A percentile compares a stretch with the other conserved stretches of the same genome.
Evolutionary conservation across 2,113 vertebrate species (phyloP).

Genomic region (Pica pica): DNA sequence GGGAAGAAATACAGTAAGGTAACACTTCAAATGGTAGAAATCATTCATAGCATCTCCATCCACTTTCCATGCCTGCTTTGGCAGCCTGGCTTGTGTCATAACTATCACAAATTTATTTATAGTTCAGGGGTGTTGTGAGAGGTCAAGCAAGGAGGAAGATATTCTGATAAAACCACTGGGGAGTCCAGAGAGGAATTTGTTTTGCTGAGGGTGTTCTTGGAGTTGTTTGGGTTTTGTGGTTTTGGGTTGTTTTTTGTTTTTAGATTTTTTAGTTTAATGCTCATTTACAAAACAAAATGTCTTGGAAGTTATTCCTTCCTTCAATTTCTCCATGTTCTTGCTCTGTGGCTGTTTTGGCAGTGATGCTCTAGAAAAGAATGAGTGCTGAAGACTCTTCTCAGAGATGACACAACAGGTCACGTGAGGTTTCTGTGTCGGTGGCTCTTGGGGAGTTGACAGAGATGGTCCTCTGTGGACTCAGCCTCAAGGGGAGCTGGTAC

Average conservation of each 20-base stretch:
- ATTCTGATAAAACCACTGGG: not conserved
- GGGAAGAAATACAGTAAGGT: not conserved
- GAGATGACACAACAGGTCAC: fast-evolving
- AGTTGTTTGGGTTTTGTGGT: not conserved
- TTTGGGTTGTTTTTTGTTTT: not conserved
- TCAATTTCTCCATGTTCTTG: not conserved
- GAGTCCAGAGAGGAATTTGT: not conserved
- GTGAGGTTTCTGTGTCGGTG: not conserved
- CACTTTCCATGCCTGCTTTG: not conserved
- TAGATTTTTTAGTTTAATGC: not conserved
- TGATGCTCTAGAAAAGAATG: not conserved
- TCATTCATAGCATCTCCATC: slow-evolving; percentile 23
- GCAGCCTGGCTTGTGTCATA: not conserved
- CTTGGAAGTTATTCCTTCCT: not conserved
- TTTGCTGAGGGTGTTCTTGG: not conserved
- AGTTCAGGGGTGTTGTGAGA: not conserved
- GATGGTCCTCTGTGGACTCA: not conserved
- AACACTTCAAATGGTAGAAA: not conserved
- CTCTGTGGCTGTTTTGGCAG: not conserved
- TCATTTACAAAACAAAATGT: not conserved
- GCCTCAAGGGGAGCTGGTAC: not conserved
- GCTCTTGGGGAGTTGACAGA: not conserved
- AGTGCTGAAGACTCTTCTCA: not conserved
- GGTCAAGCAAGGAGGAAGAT: slow-evolving; percentile 16
- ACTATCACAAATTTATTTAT: slow-evolving; percentile 29